Evolutionary conservation across 2,113 vertebrate species (phyloP), one percentile per base, ranked within the genome.

Genomic region (Blennius ocellaris): DNA sequence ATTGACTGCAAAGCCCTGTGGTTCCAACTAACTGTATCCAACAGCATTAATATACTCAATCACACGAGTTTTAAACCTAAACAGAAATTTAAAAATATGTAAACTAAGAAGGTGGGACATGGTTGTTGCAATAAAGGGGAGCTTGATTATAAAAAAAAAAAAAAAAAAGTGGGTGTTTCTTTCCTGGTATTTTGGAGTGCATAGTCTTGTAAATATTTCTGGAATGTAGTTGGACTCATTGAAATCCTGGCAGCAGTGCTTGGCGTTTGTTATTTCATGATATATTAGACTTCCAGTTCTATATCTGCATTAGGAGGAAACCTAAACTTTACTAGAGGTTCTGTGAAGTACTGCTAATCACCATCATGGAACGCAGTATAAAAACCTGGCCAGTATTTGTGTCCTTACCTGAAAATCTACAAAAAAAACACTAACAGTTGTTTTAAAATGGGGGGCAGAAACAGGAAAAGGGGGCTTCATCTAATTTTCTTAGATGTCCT

Each of bases 381-480:
- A 45, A 30, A 50, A 38, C 37, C 45, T 54, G 61, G 45, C 40
- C 81, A 73, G 68, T 59, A 48, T 61, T n/a, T 38, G 10, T 61
- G 38, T 15, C 21, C 7, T 73, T 60, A 84, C 54, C 50, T 67
- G 59, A 67, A 66, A 75, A 82, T 17, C 74, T 59, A 76, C 60
- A 73, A 66, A 78, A 12, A 12, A 83, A 66, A 78, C 57, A 82
- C 58, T 57, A 73, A 51, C 11, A 37, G 71, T 70, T 15, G 9
- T 55, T 61, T 76, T 54, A 83, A 52, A 17, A 68, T 38, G 43
- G 61, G 54, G 57, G 48, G 16, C 51, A 8, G 69, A 77, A 66
- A 48, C 56, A 75, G 87, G 78, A 82, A 78, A 80, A 48, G 43
- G 57, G 56, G 53, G 38, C 65, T 50, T 76, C 30, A 73, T 64